Evolutionary conservation across 1,140 invertebrate genomes (phyloP).

Genomic region (roundworm (Caenorhabditis elegans)): DNA sequence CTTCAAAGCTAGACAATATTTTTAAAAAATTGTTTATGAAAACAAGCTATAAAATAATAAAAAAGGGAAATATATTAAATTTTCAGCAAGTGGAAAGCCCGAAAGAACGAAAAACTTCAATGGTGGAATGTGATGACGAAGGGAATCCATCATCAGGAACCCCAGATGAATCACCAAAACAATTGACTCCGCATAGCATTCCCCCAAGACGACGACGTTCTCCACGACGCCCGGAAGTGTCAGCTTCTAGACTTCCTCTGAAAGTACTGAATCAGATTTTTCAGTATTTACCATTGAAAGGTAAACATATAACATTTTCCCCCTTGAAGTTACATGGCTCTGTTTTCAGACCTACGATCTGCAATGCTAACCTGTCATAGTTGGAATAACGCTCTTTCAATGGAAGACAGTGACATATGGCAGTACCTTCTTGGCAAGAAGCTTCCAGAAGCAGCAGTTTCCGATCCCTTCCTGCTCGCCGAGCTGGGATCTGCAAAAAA

Average conservation of each 20-base stretch:
- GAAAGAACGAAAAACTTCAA: background rate
- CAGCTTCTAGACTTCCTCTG: slow-evolving; percentile 71
- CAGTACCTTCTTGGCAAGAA: slow-evolving; percentile 82
- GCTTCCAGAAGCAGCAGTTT: slow-evolving; percentile 82
- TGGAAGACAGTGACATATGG: slow-evolving; percentile 86
- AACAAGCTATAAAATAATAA: too few relatives aligned
- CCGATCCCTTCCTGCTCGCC: slow-evolving; percentile 84
- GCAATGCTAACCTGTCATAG: slow-evolving; percentile 89
- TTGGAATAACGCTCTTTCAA: slow-evolving; percentile 81
- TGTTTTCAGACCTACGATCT: slow-evolving; percentile 75
- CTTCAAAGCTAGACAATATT: too few relatives aligned
- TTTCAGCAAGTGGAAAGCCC: background rate
- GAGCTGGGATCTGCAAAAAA: slow-evolving; percentile 87
- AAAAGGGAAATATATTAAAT: too few relatives aligned
- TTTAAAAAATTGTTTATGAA: too few relatives aligned
- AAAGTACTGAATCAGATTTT: slow-evolving; percentile 89
- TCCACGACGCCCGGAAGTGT: slow-evolving; percentile 36
- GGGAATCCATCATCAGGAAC: background rate
- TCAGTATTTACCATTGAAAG: slow-evolving; percentile 81
- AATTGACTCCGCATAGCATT: background rate
- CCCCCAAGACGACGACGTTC: background rate
- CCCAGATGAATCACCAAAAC: background rate
- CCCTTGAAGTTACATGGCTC: too few relatives aligned
- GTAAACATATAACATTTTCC: background rate
- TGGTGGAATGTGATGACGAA: background rate